These are phyloP conservation scores for Graphium colonna DNA, from an alignment of 2,888 invertebrate genomes.

Conservation along the genomic window DNA sequence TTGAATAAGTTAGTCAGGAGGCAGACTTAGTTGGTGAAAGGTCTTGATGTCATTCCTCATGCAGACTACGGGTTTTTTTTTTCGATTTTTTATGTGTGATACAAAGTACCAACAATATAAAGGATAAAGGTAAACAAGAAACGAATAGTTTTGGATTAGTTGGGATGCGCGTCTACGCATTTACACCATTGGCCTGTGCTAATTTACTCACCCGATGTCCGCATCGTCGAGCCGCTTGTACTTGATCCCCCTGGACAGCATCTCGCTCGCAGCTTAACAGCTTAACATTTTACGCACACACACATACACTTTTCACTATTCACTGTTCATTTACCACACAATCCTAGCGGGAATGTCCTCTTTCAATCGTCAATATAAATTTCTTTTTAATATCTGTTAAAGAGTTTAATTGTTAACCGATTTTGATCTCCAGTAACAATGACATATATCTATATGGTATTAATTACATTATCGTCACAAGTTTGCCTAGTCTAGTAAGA, in stretches of 20 bases:
- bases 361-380: background rate
- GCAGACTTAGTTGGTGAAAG: no score
- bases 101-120: no score
- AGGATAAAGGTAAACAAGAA: no score
- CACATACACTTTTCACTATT: background rate
- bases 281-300: conserved; percentile 1
- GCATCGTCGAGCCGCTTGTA: conserved; percentile 21
- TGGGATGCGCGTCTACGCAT: no score
- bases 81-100: no score
- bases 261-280: conserved; percentile 9
- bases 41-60: no score
- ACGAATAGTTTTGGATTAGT: no score
- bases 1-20: no score
- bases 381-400: background rate
- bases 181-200: no score
- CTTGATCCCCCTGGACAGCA: conserved; percentile 21
- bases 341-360: background rate
- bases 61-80: no score
- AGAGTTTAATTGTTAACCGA: background rate
- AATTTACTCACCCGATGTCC: conserved; percentile 21
- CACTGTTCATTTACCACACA: background rate
- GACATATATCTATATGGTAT: background rate
- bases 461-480: background rate
- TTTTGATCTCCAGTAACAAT: background rate
- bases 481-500: no score